Conservation (phyloP, 2,113 vertebrate genomes). For the Brachirus orientalis region DNA sequence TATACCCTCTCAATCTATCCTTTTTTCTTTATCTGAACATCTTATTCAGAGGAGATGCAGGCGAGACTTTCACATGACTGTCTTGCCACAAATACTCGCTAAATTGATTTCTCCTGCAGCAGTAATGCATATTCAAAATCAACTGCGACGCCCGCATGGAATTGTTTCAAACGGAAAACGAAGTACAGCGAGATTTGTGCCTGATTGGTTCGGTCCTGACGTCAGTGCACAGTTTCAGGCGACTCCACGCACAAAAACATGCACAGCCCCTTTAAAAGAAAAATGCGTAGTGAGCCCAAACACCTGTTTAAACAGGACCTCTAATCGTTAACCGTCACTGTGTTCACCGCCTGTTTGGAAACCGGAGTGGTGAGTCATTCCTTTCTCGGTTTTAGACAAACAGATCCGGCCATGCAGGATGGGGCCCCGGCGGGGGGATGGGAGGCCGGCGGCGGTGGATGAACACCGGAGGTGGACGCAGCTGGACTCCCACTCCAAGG, state of each 20-base stretch:
- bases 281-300: conserved; percentile 37
- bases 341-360: conserved; percentile 69
- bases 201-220: neutral
- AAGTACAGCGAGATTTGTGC: too few species aligned
- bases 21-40: neutral
- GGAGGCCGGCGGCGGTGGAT: conserved; percentile 63
- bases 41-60: conserved; percentile 19
- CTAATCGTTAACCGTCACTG: conserved; percentile 59
- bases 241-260: neutral
- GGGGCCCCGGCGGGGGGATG: conserved; percentile 66
- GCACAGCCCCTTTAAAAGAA: too few species aligned
- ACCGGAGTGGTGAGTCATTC: conserved; percentile 78
- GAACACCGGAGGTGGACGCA: conserved; percentile 82
- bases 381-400: conserved; percentile 73
- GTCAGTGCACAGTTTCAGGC: conserved; percentile 8
- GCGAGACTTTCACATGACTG: conserved; percentile 54
- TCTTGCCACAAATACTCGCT: conserved; percentile 20
- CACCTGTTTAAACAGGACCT: conserved; percentile 73
- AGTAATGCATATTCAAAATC: conserved; percentile 30
- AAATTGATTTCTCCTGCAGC: conserved; percentile 43
- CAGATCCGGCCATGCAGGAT: conserved; percentile 66
- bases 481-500: conserved; percentile 75
- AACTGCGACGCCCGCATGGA: conserved; percentile 12
- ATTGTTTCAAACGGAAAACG: too few species aligned
- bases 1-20: neutral